phyloP scores from a whole-genome alignment of 2,797 vertebrate genomes.

The Sebastes itinus region DNA sequence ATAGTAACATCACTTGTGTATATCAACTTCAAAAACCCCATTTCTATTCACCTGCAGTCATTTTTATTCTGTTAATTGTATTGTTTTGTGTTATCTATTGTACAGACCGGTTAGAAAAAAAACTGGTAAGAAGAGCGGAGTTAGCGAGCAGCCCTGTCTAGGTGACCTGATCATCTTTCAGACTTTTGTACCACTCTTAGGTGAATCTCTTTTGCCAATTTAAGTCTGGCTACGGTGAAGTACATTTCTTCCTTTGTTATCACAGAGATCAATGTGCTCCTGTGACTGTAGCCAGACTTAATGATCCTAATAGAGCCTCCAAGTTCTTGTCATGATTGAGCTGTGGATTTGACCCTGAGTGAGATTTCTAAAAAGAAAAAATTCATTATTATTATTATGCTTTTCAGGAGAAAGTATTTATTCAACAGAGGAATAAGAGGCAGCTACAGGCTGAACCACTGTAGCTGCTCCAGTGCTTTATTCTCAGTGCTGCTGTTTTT shows the following conservation, averaged over 20 bases:
- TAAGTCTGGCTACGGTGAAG: neutral
- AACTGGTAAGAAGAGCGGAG: neutral
- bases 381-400: slow-evolving; percentile 12
- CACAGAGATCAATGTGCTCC: neutral
- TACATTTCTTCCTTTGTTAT: neutral
- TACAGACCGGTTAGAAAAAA: neutral
- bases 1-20: neutral
- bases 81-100: neutral
- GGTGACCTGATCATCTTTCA: neutral
- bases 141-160: neutral
- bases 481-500: slow-evolving; percentile 61
- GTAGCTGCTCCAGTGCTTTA: slow-evolving; percentile 22
- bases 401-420: slow-evolving; percentile 11
- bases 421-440: slow-evolving; percentile 13
- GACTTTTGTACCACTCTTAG: neutral
- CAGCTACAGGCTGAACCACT: slow-evolving; percentile 7
- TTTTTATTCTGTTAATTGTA: neutral
- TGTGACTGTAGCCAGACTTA: neutral
- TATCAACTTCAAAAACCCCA: neutral
- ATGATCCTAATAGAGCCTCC: slow-evolving; percentile 3
- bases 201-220: neutral
- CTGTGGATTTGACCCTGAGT: neutral
- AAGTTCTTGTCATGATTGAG: slow-evolving; percentile 9
- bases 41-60: neutral
- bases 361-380: slow-evolving; percentile 15